Evolutionary conservation across 2,113 vertebrate genomes (phyloP).

Genomic region (Platichthys flesus): DNA sequence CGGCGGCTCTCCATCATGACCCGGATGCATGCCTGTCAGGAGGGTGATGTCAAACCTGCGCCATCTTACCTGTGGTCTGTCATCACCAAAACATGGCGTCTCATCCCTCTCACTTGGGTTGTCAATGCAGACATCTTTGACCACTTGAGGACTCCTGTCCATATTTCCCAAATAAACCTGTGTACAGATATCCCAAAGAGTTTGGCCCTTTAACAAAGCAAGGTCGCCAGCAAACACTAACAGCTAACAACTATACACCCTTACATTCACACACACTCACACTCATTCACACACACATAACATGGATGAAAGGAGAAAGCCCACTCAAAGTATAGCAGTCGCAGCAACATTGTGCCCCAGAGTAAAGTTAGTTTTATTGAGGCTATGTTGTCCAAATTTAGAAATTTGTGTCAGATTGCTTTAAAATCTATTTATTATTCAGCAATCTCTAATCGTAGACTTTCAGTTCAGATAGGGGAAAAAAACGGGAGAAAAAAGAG

Average conservation of each 20-base stretch:
- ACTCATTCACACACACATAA: too few species aligned
- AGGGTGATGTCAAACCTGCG: background rate
- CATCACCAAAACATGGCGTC: background rate
- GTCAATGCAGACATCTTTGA: background rate
- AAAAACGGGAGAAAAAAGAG: background rate
- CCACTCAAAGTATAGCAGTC: too few species aligned
- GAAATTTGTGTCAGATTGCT: background rate
- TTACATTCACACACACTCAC: too few species aligned
- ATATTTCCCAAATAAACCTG: background rate
- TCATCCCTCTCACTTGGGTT: background rate
- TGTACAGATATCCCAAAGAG: background rate
- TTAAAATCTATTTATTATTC: background rate
- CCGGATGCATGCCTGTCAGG: background rate
- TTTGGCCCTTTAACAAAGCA: background rate
- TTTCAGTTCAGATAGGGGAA: background rate
- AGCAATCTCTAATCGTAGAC: background rate
- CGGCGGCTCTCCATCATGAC: background rate
- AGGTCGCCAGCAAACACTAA: too few species aligned
- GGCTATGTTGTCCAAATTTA: background rate
- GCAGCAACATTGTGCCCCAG: too few species aligned
- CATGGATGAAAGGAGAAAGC: too few species aligned
- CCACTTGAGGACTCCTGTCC: background rate
- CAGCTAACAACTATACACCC: too few species aligned
- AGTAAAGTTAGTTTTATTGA: slow-evolving; percentile 3
- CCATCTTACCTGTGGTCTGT: slow-evolving; percentile 1